phyloP scores from a whole-genome alignment of 2,888 invertebrate genomes.

The Andrena dorsata region DNA sequence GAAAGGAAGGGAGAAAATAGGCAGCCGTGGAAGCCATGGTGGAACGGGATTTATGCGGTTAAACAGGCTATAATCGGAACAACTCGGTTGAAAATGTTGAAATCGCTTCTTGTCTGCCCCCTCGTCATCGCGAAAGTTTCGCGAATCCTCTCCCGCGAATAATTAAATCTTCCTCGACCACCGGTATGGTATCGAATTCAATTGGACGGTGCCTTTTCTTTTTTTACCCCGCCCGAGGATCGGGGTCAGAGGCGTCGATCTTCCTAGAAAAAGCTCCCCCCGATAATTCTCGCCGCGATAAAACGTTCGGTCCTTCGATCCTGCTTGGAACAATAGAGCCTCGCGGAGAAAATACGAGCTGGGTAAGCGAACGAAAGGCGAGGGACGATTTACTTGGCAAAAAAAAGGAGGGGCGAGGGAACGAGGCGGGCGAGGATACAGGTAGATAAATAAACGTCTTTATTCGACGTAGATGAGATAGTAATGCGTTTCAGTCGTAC shows the following conservation, averaged over 20 bases:
- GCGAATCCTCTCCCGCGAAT: background rate
- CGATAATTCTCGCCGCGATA: slow-evolving; percentile 5
- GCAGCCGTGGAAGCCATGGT: background rate
- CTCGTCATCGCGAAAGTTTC: background rate
- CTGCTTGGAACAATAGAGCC: background rate
- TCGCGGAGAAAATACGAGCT: background rate
- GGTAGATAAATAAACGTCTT: slow-evolving; percentile 57
- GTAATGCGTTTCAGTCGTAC: slow-evolving; percentile 49
- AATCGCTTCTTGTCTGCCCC: background rate
- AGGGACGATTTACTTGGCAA: slow-evolving; percentile 21
- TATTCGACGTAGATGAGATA: slow-evolving; percentile 58
- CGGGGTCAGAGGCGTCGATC: background rate
- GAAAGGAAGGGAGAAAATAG: slow-evolving; percentile 3
- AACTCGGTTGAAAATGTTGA: background rate
- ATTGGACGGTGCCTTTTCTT: background rate
- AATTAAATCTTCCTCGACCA: background rate
- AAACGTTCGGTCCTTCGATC: background rate
- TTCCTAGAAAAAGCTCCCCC: background rate
- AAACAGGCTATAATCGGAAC: slow-evolving; percentile 27
- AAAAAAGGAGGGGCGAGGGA: background rate
- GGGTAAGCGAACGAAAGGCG: slow-evolving; percentile 15
- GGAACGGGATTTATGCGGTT: background rate
- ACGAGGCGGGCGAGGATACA: slow-evolving; percentile 7
- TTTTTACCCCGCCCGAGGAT: background rate
- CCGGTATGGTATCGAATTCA: background rate